Evolutionary conservation across 2,113 vertebrate genomes (phyloP), one percentile per base, ranked within the genome.

Genomic region (Podiceps cristatus): DNA sequence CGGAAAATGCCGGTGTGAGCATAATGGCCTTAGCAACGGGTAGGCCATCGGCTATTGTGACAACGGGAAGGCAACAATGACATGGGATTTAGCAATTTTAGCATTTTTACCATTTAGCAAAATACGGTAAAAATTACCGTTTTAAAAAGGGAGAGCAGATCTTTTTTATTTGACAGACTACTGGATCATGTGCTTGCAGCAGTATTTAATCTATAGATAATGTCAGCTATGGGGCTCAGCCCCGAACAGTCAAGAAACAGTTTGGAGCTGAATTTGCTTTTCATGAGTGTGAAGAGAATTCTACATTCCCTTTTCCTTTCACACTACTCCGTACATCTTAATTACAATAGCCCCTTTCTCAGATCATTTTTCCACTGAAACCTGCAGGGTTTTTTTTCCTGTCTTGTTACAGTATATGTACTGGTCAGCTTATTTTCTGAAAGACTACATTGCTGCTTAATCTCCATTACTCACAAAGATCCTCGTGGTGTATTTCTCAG

Each of bases 371-470:
- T 35, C 7, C 11, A 60, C 68, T 80, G 47, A 91, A 91, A 84
- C 17, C 13, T 55, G 9, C 24, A 37, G 4, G 19, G 4, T 3
- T 69, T 64, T 50, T 35, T 78, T 86, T 58, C 59, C 28, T 64
- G 9, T 42, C 28, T 64, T 60, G 27, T 76, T 88, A 47, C 10
- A 24, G 10, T n/a, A 9, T 29, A 11, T 55, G 24, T 40, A 56
- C 33, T 3, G 2, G 44, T 31, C 23, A 37, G 9, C 33, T 86
- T 80, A 11, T 76, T 80, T 85, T 92, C 45, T 56, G 58, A 56
- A 86, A 67, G 29, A 11, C 15, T 27, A 14, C 0, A 0, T 52
- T 78, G 24, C 40, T 1, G 0, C 29, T 83, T 52, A 20, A 49
- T 81, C 58, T 86, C 35, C 23, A 10, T 47, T 72, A 35, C 29